Evolutionary conservation across 2,797 vertebrate species (phyloP), one percentile per base, ranked within the genome.

Genomic region (Loriculus beryllinus): DNA sequence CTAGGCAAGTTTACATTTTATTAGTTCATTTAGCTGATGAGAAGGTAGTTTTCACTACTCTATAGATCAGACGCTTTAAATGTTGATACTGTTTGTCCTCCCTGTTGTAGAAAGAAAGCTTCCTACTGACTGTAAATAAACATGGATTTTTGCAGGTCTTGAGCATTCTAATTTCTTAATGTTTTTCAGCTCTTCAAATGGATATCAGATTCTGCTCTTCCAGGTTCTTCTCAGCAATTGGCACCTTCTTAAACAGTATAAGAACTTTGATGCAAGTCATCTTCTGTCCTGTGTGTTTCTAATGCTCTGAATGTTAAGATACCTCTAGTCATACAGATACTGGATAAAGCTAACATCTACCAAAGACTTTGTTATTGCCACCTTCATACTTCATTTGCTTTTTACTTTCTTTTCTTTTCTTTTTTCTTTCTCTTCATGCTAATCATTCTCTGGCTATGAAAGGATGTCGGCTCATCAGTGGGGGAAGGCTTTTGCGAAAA

Each of bases 401-500:
- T 96, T 94, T 96, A 95, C 92, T 94, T 96, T 91, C 74, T 95
- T 96, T 91, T 80, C 82, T 94, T 93, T 94, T 95, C 79, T 82
- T 93, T 93, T 93, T 96, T 91, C 93, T 90, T 95, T 92, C 95
- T 94, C 76, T 83, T 94, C 95, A 96, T 85, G 94, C 96, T 96
- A 95, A 93, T 96, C 96, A 96, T 97, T 97, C 78, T 96, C 93
- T 97, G 95, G 82, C 96, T 95, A 86, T 97, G 92, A 97, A 97
- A 97, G 97, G 96, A 97, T 97, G 95, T 96, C 91, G 90, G 93
- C 96, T 95, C 97, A 87, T 95, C 96, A 89, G 19, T 97, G 96
- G 96, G 96, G 96, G 96, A 97, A 97, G 76, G 94, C 93, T 96
- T 96, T 97, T 96, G 95, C 45, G 95, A 96, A 95, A 97, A 97